Evolutionary conservation across 2,797 vertebrate species (phyloP).

Genomic region (Notoglanidium macrostoma): DNA sequence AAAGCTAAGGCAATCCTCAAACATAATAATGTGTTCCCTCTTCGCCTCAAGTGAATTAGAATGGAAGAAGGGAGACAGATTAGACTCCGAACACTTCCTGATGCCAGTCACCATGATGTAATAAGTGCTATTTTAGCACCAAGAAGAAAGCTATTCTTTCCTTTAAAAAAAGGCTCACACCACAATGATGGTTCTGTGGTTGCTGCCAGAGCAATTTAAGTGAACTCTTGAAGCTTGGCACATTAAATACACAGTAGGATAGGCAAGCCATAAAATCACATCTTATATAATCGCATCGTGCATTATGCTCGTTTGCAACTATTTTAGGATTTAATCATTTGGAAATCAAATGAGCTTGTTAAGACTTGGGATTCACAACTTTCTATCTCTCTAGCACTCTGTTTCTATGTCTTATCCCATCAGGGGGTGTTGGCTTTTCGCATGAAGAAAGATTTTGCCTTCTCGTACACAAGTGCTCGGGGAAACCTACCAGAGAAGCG

Average conservation of each 20-base stretch:
- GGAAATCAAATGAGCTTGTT: constrained; percentile 46
- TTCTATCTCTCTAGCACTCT: not conserved
- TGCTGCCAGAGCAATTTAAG: constrained; percentile 44
- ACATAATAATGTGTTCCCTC: constrained; percentile 45
- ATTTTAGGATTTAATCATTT: constrained; percentile 46
- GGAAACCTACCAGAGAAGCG: constrained; percentile 62
- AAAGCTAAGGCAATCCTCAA: constrained; percentile 37
- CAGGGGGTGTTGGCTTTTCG: constrained; percentile 74
- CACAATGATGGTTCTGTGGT: constrained; percentile 34
- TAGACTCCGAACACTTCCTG: constrained; percentile 36
- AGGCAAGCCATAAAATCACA: constrained; percentile 29
- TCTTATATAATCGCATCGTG: constrained; percentile 43
- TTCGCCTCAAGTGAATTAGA: constrained; percentile 44
- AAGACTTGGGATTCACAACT: constrained; percentile 19
- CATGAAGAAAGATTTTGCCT: constrained; percentile 54
- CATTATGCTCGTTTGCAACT: constrained; percentile 28
- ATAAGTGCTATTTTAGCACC: constrained; percentile 46
- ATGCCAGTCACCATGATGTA: constrained; percentile 46
- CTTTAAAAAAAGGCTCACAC: constrained; percentile 28
- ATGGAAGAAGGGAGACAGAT: constrained; percentile 32
- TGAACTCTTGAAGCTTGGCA: constrained; percentile 32
- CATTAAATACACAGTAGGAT: constrained; percentile 32
- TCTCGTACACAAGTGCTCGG: constrained; percentile 72
- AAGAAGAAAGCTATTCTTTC: constrained; percentile 34
- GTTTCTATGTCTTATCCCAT: constrained; percentile 11